These are phyloP conservation scores for Aythya fuligula DNA, from an alignment of 2,797 vertebrate genomes.

Conservation along the genomic window DNA sequence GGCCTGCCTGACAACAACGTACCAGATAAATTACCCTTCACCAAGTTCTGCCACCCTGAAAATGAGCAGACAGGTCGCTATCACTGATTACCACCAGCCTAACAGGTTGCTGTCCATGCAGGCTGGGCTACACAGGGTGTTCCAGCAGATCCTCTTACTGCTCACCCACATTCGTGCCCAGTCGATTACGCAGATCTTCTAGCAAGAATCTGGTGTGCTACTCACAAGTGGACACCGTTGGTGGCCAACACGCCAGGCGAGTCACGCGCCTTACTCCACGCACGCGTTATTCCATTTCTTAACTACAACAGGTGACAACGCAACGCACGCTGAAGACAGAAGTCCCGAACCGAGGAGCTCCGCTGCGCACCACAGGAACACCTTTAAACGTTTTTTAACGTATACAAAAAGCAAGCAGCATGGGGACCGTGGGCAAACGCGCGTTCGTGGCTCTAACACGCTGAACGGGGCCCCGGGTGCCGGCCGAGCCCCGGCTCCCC, in stretches of 20 bases:
- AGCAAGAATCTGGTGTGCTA: neutral
- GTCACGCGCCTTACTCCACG: rapidly evolving
- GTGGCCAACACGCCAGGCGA: neutral
- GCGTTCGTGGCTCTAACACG: rapidly evolving
- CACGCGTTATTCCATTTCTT: rapidly evolving
- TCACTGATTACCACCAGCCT: neutral
- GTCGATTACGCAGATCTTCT: rapidly evolving
- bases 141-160: neutral
- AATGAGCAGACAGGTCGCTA: neutral
- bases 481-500: neutral
- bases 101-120: rapidly evolving
- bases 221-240: neutral
- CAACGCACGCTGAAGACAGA: neutral
- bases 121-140: neutral
- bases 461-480: rapidly evolving
- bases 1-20: neutral
- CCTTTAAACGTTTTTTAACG: rapidly evolving
- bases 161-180: neutral
- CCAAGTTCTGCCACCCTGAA: neutral
- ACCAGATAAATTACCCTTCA: neutral
- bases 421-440: rapidly evolving
- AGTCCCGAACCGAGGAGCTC: neutral
- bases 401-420: rapidly evolving
- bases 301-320: neutral
- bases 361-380: rapidly evolving